phyloP scores from a whole-genome alignment of 2,888 invertebrate species.

The Dryococelus australis region DNA sequence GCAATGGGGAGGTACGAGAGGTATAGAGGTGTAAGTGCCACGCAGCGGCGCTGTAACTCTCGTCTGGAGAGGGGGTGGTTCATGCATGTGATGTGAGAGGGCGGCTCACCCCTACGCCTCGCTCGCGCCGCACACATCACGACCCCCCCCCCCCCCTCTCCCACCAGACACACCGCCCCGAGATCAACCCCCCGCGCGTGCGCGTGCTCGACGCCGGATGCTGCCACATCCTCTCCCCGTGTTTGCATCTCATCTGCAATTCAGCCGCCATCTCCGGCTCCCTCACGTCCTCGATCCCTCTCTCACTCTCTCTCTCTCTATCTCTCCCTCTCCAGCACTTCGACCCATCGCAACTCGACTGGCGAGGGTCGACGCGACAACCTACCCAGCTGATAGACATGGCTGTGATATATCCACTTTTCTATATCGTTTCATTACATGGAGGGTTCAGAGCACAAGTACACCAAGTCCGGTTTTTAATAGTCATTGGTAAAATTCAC shows the following conservation, averaged over 20 bases:
- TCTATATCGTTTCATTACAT: too few species aligned
- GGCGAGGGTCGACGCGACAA: not conserved
- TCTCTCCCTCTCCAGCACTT: not conserved
- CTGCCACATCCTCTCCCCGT: not conserved
- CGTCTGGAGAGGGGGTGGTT: not conserved
- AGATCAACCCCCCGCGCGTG: not conserved
- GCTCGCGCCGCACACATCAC: not conserved
- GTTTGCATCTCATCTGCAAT: constrained; percentile 16
- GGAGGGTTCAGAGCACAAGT: too few species aligned
- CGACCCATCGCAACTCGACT: too few species aligned
- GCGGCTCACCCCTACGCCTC: not conserved
- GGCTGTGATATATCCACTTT: too few species aligned
- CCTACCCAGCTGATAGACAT: too few species aligned
- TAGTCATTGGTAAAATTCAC: too few species aligned
- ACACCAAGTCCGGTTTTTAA: too few species aligned
- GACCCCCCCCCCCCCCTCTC: too few species aligned
- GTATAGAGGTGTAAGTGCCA: too few species aligned
- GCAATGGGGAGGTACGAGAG: too few species aligned
- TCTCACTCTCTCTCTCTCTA: too few species aligned
- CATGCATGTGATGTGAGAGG: not conserved
- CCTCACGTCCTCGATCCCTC: not conserved
- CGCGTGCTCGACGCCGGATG: not conserved
- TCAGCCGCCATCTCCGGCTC: constrained; percentile 9
- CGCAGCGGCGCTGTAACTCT: too few species aligned
- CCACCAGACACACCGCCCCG: not conserved